A percentile compares a stretch with the other conserved stretches of the same genome.
Conservation (phyloP, 2,113 vertebrate genomes). For the Gymnarchus niloticus region DNA sequence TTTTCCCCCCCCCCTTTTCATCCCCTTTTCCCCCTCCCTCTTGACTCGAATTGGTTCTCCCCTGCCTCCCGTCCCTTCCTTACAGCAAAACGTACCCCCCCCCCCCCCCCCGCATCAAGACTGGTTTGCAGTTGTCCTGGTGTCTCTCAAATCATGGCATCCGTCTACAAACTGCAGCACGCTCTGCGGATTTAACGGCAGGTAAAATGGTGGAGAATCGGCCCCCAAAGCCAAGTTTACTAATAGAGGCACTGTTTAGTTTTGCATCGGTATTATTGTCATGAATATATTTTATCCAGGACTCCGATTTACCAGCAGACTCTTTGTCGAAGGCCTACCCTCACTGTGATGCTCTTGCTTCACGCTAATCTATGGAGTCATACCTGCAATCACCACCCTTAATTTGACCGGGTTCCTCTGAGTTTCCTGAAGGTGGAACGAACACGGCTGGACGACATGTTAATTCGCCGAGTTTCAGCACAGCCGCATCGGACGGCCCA, state of each 20-base stretch:
- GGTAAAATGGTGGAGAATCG: neutral
- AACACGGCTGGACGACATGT: neutral
- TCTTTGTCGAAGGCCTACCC: neutral
- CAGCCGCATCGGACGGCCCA: neutral
- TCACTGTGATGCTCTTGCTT: neutral
- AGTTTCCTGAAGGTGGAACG: neutral
- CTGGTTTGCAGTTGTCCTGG: neutral
- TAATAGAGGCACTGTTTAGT: neutral
- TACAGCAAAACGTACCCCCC: neutral
- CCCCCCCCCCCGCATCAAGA: too few relatives aligned
- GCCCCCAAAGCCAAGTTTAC: neutral
- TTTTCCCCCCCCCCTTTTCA: too few relatives aligned
- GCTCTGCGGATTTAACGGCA: neutral
- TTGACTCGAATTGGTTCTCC: neutral
- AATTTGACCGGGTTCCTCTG: neutral
- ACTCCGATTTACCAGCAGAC: neutral
- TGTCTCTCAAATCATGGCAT: neutral
- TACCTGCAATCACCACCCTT: neutral
- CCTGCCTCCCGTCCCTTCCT: too few relatives aligned
- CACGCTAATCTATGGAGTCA: neutral
- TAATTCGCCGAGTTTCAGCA: neutral
- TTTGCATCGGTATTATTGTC: neutral
- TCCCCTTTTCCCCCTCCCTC: neutral
- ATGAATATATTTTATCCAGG: neutral
- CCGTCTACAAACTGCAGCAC: neutral